These are phyloP conservation scores for Pteronura brasiliensis DNA, from an alignment of 2,113 vertebrate species.

Conservation along the genomic window DNA sequence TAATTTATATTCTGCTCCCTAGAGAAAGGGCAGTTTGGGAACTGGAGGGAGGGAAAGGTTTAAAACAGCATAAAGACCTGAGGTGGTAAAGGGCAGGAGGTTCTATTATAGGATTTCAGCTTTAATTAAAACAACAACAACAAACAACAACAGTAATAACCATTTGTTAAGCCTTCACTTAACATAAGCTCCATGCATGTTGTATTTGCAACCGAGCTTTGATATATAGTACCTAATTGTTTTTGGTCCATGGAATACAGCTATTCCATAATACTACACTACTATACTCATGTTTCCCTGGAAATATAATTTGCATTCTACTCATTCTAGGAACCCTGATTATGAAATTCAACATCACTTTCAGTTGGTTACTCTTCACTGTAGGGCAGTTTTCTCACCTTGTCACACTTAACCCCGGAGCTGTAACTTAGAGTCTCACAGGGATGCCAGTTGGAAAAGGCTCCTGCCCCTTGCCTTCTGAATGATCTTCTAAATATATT, in stretches of 20 bases:
- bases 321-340: slow-evolving; percentile 27
- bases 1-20: slow-evolving; percentile 50
- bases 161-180: slow-evolving; percentile 14
- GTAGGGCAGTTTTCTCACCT: neutral
- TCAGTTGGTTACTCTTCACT: slow-evolving; percentile 22
- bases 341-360: neutral
- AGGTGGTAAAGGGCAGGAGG: neutral
- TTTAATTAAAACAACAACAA: neutral
- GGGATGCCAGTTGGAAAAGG: neutral
- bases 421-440: neutral
- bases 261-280: neutral
- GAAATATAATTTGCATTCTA: neutral
- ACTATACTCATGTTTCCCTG: neutral
- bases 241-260: neutral
- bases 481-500: slow-evolving; percentile 46
- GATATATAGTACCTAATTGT: neutral
- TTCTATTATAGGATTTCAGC: neutral
- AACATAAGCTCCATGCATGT: neutral
- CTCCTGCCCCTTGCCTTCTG: neutral
- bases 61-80: neutral
- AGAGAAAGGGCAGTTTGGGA: slow-evolving; percentile 50
- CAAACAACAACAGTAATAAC: neutral
- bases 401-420: neutral
- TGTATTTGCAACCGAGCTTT: neutral
- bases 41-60: neutral